phyloP scores from a whole-genome alignment of 2,888 invertebrate species.

The Papilio gigon region DNA sequence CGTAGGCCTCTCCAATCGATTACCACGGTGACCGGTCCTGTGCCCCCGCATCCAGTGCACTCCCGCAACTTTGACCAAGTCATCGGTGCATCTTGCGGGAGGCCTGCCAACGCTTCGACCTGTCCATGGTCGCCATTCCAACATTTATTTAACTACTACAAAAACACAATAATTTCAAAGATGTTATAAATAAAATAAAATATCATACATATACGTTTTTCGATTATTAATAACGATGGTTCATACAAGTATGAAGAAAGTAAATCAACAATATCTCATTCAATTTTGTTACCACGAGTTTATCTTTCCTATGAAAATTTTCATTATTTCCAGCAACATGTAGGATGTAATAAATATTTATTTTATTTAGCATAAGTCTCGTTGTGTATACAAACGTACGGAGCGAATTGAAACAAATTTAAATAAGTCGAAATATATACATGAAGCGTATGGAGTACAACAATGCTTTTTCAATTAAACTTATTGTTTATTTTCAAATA shows the following conservation, averaged over 20 bases:
- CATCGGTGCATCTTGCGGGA: too few species aligned
- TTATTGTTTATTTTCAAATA: neutral
- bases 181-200: too few species aligned
- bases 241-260: neutral
- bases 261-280: neutral
- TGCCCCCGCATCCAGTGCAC: too few species aligned
- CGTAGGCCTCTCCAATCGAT: too few species aligned
- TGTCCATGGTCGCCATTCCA: too few species aligned
- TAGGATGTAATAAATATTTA: constrained; percentile 30
- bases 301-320: constrained; percentile 8
- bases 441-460: constrained; percentile 14
- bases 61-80: too few species aligned
- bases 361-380: constrained; percentile 33
- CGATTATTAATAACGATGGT: too few species aligned
- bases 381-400: constrained; percentile 24
- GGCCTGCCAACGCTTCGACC: too few species aligned
- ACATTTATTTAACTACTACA: too few species aligned
- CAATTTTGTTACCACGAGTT: neutral
- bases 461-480: constrained; percentile 17
- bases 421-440: constrained; percentile 33
- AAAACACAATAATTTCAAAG: too few species aligned
- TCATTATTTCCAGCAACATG: constrained; percentile 6
- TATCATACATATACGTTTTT: too few species aligned
- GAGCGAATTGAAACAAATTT: constrained; percentile 33
- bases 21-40: too few species aligned